Base-by-base conservation (phyloP, 2,888 invertebrate species). In the Sminthurinus aureus region DNA sequence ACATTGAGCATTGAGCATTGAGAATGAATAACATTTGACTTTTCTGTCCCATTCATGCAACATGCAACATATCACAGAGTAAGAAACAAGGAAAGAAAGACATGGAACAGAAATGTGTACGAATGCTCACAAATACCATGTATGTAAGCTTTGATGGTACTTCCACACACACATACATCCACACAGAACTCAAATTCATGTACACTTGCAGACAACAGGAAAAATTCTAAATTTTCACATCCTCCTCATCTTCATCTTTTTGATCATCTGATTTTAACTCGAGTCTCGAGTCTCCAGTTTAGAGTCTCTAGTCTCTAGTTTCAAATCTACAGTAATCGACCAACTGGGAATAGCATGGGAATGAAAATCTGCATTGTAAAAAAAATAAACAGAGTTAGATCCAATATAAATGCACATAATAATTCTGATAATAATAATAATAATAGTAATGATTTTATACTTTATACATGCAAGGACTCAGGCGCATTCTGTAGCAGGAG, bases 21-120 rank as follows among this genome's bases (percentile, higher is more conserved):
- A 74, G 81, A 81, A 81, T 74, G 81, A 81, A 81, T 81, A 81
- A 81, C 81, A 81, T 81, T 81, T 81, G 81, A 81, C 74, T 81
- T 80, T 67, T 66, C 75, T 81, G 81, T 81, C 81, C 81, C 81
- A 81, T 81, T 81, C 81, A 81, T 75, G 64, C 81, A 79, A 73
- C 67, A 73, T 26, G 18, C 73, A 75, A 74, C 74, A 12, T 12
- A 74, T 18, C 12, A 66, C n/a, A 71, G 58, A 78, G 78, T n/a
- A 13, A 64, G 24, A 64, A 64, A 58, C 4, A 58, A 18, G 9
- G 58, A 58, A 18, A 58, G 58, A 58, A 18, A 18, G 58, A 58
- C 4, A n/a, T 6, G 24, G 15, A n/a, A n/a, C n/a, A n/a, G 24
- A 9, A 38, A 73, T 15, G 73, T 9, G 69, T 73, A 15, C 26